Evolutionary conservation across 2,888 invertebrate species (phyloP), one percentile per base, ranked within the genome.

Genomic region (Philopedon plagiatum): DNA sequence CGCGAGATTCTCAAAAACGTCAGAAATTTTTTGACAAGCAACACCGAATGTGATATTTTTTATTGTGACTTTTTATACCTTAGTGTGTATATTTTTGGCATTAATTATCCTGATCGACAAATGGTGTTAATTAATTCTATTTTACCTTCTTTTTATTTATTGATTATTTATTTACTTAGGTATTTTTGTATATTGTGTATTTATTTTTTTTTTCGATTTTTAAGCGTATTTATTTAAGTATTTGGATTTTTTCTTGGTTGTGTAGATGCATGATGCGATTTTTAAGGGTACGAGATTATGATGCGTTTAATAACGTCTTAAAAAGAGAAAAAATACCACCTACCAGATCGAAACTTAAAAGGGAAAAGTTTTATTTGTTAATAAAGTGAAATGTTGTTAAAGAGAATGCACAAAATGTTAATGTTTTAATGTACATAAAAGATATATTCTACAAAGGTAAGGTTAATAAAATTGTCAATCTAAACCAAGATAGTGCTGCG

Each of bases 391-490:
- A 13, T 29, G 15, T 54, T 54, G 51, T 54, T 54, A 32, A 32
- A 15, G 29, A 46, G 11, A 18, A 8, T 54, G 51, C 51, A 54
- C 51, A 54, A 23, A 34, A 39, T 46, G 51, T 29, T 54, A 54
- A 54, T 54, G 51, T 54, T 54, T 54, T 54, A 29, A 54, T 54
- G 51, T 54, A 54, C 51, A 54, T 29, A 54, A 51, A 54, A 54
- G 29, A 54, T 54, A 54, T 54, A 54, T 54, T 54, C 29, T 29
- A 46, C 61, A 29, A 61, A 46, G n/a, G 13, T 61, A 41, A 51
- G 49, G 34, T 23, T 34, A 44, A 51, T 5, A 23, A 34, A 29
- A 21, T 49, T 63, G 62, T 63, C 62, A 63, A 63, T 63, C 62
- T 51, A 51, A 63, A 63, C 37, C 29, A 2, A 21, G 18, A 32